Conservation (phyloP, 2,113 vertebrate genomes). For the Pycnonotus jocosus region DNA sequence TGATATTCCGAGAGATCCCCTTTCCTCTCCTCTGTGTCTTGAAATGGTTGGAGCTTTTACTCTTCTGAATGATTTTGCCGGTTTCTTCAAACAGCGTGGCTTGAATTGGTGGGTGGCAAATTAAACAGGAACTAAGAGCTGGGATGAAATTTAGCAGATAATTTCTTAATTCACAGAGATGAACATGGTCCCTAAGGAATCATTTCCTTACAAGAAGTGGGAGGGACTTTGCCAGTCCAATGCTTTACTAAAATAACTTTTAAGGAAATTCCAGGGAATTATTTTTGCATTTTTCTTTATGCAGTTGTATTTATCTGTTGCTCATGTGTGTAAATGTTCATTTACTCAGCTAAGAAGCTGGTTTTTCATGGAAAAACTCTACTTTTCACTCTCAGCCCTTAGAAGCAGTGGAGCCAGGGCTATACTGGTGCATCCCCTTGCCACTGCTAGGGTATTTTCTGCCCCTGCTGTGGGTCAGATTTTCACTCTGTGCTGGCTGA, state of each 20-base stretch:
- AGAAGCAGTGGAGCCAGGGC: background rate
- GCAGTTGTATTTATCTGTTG: background rate
- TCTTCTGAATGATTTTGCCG: background rate
- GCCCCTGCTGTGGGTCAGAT: background rate
- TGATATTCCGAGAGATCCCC: background rate
- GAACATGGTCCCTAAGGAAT: background rate
- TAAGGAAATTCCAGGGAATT: background rate
- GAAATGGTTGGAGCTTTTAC: background rate
- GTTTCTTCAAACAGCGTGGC: background rate
- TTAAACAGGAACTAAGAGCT: background rate
- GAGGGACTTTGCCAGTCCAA: background rate
- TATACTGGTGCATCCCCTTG: background rate
- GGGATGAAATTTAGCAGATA: background rate
- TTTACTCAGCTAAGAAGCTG: background rate
- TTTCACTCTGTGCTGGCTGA: background rate
- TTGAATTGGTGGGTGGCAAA: background rate
- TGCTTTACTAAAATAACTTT: background rate
- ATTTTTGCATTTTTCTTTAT: background rate
- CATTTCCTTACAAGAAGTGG: fast-evolving
- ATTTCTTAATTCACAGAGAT: background rate
- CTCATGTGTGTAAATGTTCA: background rate
- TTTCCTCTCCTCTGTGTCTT: background rate
- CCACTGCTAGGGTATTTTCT: background rate
- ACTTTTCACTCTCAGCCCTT: background rate
- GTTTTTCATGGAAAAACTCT: background rate